Evolutionary conservation across 2,797 vertebrate genomes (phyloP).

Genomic region (Pygocentrus nattereri): DNA sequence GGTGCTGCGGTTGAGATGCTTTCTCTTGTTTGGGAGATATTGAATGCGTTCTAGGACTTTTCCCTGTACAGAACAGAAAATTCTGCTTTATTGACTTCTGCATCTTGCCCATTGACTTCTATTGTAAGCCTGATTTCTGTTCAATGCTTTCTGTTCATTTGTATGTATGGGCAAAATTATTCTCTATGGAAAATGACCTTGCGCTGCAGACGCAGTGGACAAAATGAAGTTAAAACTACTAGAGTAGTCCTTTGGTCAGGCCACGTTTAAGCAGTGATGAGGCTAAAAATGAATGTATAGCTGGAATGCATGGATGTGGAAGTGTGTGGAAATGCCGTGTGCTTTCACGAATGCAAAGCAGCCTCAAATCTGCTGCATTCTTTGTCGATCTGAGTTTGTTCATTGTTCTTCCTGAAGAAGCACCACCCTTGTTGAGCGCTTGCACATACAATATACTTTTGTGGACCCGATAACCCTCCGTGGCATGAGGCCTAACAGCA

Average conservation of each 20-base stretch:
- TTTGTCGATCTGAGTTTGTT: slow-evolving; percentile 26
- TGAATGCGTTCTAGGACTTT: neutral
- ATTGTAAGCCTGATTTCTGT: too few species aligned
- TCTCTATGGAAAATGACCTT: too few species aligned
- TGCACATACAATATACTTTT: slow-evolving; percentile 18
- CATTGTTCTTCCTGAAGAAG: slow-evolving; percentile 33
- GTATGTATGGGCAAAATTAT: too few species aligned
- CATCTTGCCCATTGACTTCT: neutral
- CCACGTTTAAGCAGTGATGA: neutral
- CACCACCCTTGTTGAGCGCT: slow-evolving; percentile 18
- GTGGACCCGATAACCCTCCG: slow-evolving; percentile 15
- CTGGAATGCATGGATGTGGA: neutral
- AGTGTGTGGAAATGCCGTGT: neutral
- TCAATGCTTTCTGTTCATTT: too few species aligned
- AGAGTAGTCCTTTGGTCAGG: neutral
- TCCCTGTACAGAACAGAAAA: too few species aligned
- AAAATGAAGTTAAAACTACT: neutral
- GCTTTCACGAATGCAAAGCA: neutral
- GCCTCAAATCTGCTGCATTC: neutral
- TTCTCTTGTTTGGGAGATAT: neutral
- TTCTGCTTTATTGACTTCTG: too few species aligned
- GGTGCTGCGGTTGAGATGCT: neutral
- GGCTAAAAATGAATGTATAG: neutral
- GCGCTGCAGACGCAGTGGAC: too few species aligned
- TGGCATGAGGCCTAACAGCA: neutral